Percentiles rank a stretch among this genome's conserved stretches.
These are phyloP conservation scores for Archilochus colubris DNA, from an alignment of 2,113 vertebrate genomes.

Conservation along the genomic window DNA sequence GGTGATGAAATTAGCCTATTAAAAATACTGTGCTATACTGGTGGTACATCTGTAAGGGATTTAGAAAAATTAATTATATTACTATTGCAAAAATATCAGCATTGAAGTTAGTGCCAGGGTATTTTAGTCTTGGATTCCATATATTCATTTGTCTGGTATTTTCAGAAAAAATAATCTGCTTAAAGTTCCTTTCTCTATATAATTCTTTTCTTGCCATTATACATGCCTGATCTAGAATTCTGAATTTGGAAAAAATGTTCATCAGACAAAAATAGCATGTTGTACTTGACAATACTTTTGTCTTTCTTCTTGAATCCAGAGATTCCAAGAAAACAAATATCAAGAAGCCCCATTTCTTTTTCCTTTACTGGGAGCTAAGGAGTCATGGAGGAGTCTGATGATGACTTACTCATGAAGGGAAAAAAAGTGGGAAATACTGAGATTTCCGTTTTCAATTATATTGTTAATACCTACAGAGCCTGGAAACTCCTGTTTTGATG, in stretches of 20 bases:
- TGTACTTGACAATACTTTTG: background rate
- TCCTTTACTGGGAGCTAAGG: background rate
- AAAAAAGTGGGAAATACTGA: background rate
- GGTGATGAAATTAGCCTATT: conserved; percentile 11
- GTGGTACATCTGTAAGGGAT: conserved; percentile 57
- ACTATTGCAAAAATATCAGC: conserved; percentile 39
- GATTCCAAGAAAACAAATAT: background rate
- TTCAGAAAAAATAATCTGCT: background rate
- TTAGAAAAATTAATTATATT: conserved; percentile 42
- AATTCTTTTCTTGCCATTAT: background rate
- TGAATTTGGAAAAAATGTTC: background rate
- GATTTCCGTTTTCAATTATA: background rate
- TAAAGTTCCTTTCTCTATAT: background rate
- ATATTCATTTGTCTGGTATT: conserved; percentile 58
- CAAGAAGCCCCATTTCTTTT: background rate
- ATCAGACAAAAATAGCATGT: background rate
- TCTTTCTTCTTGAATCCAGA: background rate
- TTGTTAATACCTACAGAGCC: background rate
- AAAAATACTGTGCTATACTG: conserved; percentile 25
- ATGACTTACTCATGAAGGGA: background rate
- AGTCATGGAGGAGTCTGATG: background rate
- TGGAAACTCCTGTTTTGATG: background rate
- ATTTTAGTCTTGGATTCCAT: conserved; percentile 28
- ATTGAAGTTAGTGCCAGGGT: conserved; percentile 31
- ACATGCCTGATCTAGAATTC: background rate